Percentiles rank a stretch among this genome's conserved stretches.
Evolutionary conservation across 1,140 invertebrate genomes (phyloP).

Genomic region (Tyrophagus putrescentiae): DNA sequence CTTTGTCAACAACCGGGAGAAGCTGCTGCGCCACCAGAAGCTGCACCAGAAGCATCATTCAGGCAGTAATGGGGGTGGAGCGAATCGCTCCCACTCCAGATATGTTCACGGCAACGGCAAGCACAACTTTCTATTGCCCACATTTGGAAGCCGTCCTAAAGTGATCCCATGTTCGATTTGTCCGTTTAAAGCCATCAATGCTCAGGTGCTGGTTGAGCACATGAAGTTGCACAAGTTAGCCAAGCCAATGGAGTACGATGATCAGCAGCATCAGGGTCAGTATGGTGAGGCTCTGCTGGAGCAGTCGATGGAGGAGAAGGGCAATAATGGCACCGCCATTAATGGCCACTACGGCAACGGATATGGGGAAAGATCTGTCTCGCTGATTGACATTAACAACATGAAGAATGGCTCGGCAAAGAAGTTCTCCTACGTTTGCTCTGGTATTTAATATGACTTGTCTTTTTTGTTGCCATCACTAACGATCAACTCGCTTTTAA

Average conservation of each 20-base stretch:
- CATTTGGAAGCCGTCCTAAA: neutral
- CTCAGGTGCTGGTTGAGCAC: constrained; percentile 59
- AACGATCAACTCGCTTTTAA: neutral
- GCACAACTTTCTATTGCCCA: constrained; percentile 11
- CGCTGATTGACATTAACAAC: constrained; percentile 17
- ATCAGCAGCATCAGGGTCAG: neutral
- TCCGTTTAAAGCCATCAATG: constrained; percentile 62
- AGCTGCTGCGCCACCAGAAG: constrained; percentile 34
- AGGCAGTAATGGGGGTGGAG: no score
- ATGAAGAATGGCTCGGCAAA: constrained; percentile 16
- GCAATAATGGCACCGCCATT: neutral
- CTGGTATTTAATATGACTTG: constrained; percentile 4
- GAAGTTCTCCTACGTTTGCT: constrained; percentile 26
- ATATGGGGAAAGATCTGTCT: constrained; percentile 1
- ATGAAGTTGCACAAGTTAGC: constrained; percentile 53
- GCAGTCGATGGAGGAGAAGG: neutral
- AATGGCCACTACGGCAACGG: neutral
- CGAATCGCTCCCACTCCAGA: constrained; percentile 22
- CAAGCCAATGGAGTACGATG: constrained; percentile 17
- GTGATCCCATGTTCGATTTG: constrained; percentile 41
- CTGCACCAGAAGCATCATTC: constrained; percentile 32
- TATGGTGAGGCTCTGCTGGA: neutral
- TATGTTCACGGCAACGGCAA: constrained; percentile 19
- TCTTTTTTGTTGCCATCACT: neutral
- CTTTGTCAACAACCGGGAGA: constrained; percentile 29